Base-by-base conservation (phyloP, 2,888 invertebrate species). In the Candidula unifasciata region DNA sequence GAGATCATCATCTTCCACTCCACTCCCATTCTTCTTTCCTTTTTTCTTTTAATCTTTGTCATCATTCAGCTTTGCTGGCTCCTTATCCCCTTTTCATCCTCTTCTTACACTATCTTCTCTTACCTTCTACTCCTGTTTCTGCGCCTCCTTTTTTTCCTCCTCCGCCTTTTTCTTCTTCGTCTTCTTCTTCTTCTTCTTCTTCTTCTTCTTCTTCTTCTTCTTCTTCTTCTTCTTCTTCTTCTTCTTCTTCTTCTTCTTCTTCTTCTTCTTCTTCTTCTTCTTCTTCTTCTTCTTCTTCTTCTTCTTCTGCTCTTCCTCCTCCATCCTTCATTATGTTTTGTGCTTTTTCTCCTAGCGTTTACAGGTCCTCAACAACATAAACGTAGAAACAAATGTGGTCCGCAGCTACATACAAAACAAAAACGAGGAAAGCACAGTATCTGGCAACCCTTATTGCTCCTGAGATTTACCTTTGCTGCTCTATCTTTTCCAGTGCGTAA, bases 111-210 rank as follows among this genome's bases (percentile, higher is more conserved):
- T 52, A 13, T 69, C 68, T 27, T 54, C 33, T 52, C 69, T 69
- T 44, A 30, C 52, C 80, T 80, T 33, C 44, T 54, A 44, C 35
- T 80, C 37, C 44, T 27, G 37, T 33, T 80, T 52, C 21, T 52
- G 24, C 80, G 68, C 44, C 68, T 44, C 33, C 69, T 44, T 44
- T 44, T 33, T 37, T 52, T 27, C 30, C 37, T 60, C 33, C 21
- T 44, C 8, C 27, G 16, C 68, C 69, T 44, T 16, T 68, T n/a
- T 69, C n/a, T n/a, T n/a, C 60, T 60, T 60, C 60, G 3, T 24
- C 21, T n/a, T 60, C n/a, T n/a, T 60, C n/a, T 24, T 60, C n/a
- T 33, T 69, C 52, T 69, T n/a, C 52, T 0, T 3, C 27, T n/a
- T 69, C 44, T 44, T 5, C 24, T 30, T 68, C n/a, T 60, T 3